Percentiles rank a stretch among this genome's conserved stretches.
These are phyloP conservation scores for Erannis defoliaria DNA, from an alignment of 2,888 invertebrate species.

Conservation along the genomic window DNA sequence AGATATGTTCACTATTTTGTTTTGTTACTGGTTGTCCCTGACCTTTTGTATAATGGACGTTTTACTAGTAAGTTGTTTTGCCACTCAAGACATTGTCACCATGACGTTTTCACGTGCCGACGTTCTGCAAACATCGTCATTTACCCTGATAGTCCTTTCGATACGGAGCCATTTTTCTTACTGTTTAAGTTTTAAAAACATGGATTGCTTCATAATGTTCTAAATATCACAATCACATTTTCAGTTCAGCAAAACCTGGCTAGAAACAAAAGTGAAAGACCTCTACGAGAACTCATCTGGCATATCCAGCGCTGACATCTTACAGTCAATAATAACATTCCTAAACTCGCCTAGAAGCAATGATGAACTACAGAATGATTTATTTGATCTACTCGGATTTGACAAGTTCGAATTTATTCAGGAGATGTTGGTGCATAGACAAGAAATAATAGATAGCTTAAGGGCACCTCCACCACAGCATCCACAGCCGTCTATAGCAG, in stretches of 20 bases:
- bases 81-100: too few species aligned
- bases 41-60: too few species aligned
- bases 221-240: slow-evolving; percentile 14
- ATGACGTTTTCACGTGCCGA: too few species aligned
- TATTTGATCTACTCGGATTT: slow-evolving; percentile 96
- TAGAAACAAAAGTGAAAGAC: slow-evolving; percentile 83
- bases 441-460: slow-evolving; percentile 80
- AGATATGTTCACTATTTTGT: too few species aligned
- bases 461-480: slow-evolving; percentile 56
- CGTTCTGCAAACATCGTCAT: too few species aligned
- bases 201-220: not conserved
- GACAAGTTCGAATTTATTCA: slow-evolving; percentile 93
- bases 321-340: slow-evolving; percentile 85
- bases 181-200: too few species aligned
- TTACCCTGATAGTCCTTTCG: too few species aligned
- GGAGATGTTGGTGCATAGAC: slow-evolving; percentile 88
- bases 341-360: slow-evolving; percentile 88
- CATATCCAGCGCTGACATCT: slow-evolving; percentile 87
- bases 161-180: too few species aligned
- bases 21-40: too few species aligned
- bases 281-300: slow-evolving; percentile 77
- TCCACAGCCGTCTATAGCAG: slow-evolving; percentile 70
- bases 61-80: too few species aligned
- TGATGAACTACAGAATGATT: slow-evolving; percentile 92
- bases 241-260: slow-evolving; percentile 86